phyloP scores from a whole-genome alignment of 1,140 invertebrate genomes.

The Scylla paramamosain region DNA sequence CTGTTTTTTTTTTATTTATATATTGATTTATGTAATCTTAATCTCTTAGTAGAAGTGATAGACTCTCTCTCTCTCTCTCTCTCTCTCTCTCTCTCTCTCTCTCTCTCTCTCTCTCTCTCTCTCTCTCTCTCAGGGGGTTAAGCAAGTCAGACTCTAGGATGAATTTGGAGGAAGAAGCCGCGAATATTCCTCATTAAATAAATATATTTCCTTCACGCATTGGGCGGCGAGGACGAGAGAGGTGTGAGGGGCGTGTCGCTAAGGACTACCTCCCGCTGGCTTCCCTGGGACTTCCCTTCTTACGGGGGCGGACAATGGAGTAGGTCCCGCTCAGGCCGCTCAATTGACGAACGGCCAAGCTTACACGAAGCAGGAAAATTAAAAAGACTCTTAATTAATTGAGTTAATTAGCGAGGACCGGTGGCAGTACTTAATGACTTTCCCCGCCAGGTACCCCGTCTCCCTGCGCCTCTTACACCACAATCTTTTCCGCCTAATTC shows the following conservation, averaged over 20 bases:
- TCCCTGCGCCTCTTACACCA: background rate
- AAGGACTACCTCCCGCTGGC: background rate
- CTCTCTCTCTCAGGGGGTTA: background rate
- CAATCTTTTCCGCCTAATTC: background rate
- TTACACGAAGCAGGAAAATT: constrained; percentile 74
- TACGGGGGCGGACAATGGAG: background rate
- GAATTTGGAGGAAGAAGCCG: constrained; percentile 8
- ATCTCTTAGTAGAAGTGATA: no score
- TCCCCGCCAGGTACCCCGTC: constrained; percentile 57
- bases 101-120: background rate
- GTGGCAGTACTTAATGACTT: constrained; percentile 74
- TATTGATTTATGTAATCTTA: background rate
- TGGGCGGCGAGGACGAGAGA: no score
- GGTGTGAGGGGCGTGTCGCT: no score
- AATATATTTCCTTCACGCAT: constrained; percentile 39
- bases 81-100: constrained; percentile 30
- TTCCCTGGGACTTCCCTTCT: constrained; percentile 32
- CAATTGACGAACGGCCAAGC: constrained; percentile 70
- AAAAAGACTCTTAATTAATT: constrained; percentile 75
- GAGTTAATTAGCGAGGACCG: constrained; percentile 72
- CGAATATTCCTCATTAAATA: constrained; percentile 61
- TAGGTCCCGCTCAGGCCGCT: constrained; percentile 35
- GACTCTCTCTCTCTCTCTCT: background rate
- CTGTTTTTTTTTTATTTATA: background rate
- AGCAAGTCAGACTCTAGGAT: background rate